Base-by-base conservation (phyloP, 1,140 invertebrate species). In the Cyrtorhinus lividipennis region DNA sequence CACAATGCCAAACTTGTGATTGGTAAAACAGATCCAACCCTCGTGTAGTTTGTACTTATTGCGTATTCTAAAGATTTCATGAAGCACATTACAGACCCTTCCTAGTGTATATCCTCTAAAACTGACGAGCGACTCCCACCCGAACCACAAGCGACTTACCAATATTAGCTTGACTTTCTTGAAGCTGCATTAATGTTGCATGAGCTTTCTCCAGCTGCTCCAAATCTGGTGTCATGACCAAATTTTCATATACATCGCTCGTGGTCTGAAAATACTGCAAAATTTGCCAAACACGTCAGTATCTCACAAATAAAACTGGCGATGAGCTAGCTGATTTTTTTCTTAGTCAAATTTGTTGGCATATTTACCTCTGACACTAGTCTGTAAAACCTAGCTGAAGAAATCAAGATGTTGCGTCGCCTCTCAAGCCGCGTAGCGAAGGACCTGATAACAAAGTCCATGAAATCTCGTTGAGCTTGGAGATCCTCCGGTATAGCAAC, bases 401-500 rank as follows among this genome's bases (percentile, higher is more conserved):
- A 86, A 46, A 88, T 86, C 3, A 90, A 71, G n/a, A 87, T 76
- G 68, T 85, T 88, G 63, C 86, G 73, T 25, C 87, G 72, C 44
- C 84, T 78, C 68, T 90, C 86, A 56, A 90, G 71, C n/a, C 87
- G 76, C 24, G 80, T 80, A 0, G 87, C 87, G 69, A 88, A 89
- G 68, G 83, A 87, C 59, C 85, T 78, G 67, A 83, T 87, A 0
- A 88, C 83, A 64, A 86, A 88, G 72, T 90, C 83, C 86, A 90
- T 88, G 69, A 85, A 85, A 68, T 85, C 83, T 65, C 80, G 76
- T 64, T 85, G 84, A 0, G 81, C 81, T 13, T 81, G 74, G 3
- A 86, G 69, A 70, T 85, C 81, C 62, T 80, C 74, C 1, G 76
- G 75, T 23, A 81, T 69, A 26, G 73, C 66, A 23, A 74, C 72